Evolutionary conservation across 1,140 invertebrate species (phyloP), one percentile per base, ranked within the genome.

Genomic region (Bilobella aurantiaca): DNA sequence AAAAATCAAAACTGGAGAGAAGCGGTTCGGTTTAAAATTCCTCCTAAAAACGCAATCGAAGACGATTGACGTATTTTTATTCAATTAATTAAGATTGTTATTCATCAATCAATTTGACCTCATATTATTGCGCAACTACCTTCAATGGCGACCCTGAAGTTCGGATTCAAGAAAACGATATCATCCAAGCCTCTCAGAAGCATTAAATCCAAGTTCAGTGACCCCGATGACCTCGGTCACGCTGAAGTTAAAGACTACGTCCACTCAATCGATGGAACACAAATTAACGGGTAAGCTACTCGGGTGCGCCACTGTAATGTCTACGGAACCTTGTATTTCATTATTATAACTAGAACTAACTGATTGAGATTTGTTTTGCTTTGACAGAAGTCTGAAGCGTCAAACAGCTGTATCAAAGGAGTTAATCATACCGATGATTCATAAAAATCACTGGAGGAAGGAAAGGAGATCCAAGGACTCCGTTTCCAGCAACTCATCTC

Each of bases 351-450:
- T 42, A 32, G 14, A n/a, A 53, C 47, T 63, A 31, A 62, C 57
- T 34, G 27, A 28, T 47, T 66, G 14, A 25, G 63, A 34, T 60
- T 62, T 37, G 60, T n/a, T n/a, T 59, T 60, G 25, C 42, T 31
- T 62, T 27, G 23, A 30, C 71, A 71, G 47, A 58, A 76, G 74
- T 69, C 49, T 70, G 29, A 74, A 74, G 58, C 69, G 74, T 42
- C 67, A 75, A 58, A 73, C 74, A 30, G 74, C 70, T n/a, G n/a
- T n/a, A 42, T 8, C 37, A 32, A 69, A 77, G 67, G 76, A 76
- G 57, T 73, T 77, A 49, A 74, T 81, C 0, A 80, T 81, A 28
- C 79, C 80, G 18, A 68, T 79, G 12, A 79, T 81, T n/a, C 73
- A 74, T 56, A 75, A 71, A 30, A 77, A 78, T 58, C 68, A 73